Evolutionary conservation across 2,797 vertebrate species (phyloP), one percentile per base, ranked within the genome.

Genomic region (Dicrostonyx torquatus): DNA sequence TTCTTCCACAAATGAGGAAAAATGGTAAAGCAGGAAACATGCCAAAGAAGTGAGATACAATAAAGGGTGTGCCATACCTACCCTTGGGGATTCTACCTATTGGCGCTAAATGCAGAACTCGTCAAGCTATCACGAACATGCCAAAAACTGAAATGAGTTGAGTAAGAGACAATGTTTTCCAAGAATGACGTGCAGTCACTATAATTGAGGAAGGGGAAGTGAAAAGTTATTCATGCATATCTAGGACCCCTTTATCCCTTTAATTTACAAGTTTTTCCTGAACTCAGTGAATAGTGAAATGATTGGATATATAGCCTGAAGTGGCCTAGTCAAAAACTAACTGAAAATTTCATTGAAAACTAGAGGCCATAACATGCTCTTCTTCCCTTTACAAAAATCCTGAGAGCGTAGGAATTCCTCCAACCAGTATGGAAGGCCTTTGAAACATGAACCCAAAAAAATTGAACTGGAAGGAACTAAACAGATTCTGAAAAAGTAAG

Each of bases 51-150:
- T 10, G 14, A 24, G 2, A 13, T 18, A 48, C 2, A 58, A 5
- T 84, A 79, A 45, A 45, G 4, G 26, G 3, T 14, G 31, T 43
- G n/a, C 11, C 4, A 10, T 18, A 20, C 17, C 8, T 3, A 31
- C 0, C 5, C 0, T 37, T 26, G 40, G 6, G 48, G 29, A 40
- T 13, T 20, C 15, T 22, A 2, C 2, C 17, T 40, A 55, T 77
- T 37, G 79, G 72, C 13, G 43, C 55, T 43, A 43, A 66, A 45
- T 15, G 45, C 1, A 20, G 0, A 24, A 34, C 55, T 77, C 17
- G 40, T 34, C 48, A n/a, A 78, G 58, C 31, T 53, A 22, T 45
- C 9, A 48, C 43, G 13, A 89, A 31, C 62, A 48, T 64, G n/a
- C 10, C 48, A 20, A 40, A 15, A 84, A 66, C 7, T n/a, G 18